phyloP scores from a whole-genome alignment of 2,888 invertebrate species.

The Nymphalis c-album region DNA sequence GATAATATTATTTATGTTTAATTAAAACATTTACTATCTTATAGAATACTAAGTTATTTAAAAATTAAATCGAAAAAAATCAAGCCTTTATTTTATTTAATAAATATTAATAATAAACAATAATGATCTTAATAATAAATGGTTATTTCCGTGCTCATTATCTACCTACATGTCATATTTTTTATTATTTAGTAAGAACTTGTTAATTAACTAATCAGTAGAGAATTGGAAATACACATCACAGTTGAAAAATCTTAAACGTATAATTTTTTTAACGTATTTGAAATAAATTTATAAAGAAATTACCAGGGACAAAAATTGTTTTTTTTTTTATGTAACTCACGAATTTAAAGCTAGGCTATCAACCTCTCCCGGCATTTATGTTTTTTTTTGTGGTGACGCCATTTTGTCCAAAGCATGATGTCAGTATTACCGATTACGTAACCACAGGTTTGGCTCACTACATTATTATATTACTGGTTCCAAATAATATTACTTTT shows the following conservation, averaged over 20 bases:
- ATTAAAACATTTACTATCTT: too few relatives aligned
- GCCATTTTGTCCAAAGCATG: conserved; percentile 24
- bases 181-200: too few relatives aligned
- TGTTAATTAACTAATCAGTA: not conserved
- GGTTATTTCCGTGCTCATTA: not conserved
- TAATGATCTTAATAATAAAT: too few relatives aligned
- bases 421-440: conserved; percentile 29
- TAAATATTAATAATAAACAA: too few relatives aligned
- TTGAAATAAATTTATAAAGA: not conserved
- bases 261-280: not conserved
- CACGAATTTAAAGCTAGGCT: conserved; percentile 10
- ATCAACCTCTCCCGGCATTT: conserved; percentile 22
- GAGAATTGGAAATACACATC: not conserved
- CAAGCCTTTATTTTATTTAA: too few relatives aligned
- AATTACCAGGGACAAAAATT: not conserved
- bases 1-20: too few relatives aligned
- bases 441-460: conserved; percentile 24
- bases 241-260: too few relatives aligned
- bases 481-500: not conserved
- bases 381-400: conserved; percentile 26
- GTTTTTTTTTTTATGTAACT: not conserved
- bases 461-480: conserved; percentile 12
- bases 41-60: too few relatives aligned
- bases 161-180: not conserved
- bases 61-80: too few relatives aligned